phyloP scores from a whole-genome alignment of 2,888 invertebrate genomes.

The Drosophila greeni region DNA sequence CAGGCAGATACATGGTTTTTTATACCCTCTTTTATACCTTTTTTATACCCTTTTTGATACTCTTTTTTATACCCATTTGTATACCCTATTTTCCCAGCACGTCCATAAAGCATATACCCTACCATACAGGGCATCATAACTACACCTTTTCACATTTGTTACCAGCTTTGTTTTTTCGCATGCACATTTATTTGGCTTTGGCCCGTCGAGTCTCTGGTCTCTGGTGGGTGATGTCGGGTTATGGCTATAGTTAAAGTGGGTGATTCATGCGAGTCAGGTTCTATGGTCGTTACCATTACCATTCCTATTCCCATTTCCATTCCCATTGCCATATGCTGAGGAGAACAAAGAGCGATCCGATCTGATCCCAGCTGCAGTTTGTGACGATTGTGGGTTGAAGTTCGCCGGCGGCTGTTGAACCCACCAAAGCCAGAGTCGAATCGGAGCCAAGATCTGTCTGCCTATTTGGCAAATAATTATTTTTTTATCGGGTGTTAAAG shows the following conservation, averaged over 20 bases:
- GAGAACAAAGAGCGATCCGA: slow-evolving; percentile 36
- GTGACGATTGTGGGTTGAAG: slow-evolving; percentile 60
- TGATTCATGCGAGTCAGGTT: slow-evolving; percentile 40
- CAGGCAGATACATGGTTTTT: too few species aligned
- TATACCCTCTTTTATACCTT: too few species aligned
- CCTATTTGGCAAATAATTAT: slow-evolving; percentile 21
- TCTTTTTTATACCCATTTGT: too few species aligned
- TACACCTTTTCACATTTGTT: slow-evolving; percentile 16
- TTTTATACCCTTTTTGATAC: too few species aligned
- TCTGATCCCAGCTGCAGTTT: slow-evolving; percentile 23
- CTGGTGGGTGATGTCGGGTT: slow-evolving; percentile 17
- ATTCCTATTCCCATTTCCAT: slow-evolving; percentile 3
- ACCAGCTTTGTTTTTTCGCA: slow-evolving; percentile 32
- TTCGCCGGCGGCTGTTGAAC: slow-evolving; percentile 63
- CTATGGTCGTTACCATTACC: slow-evolving; percentile 7
- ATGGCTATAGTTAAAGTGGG: slow-evolving; percentile 20
- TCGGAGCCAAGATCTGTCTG: slow-evolving; percentile 34
- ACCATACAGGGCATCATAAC: slow-evolving; percentile 17
- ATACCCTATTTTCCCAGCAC: background rate
- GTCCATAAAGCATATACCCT: background rate
- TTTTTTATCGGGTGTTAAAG: slow-evolving; percentile 29
- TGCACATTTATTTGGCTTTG: slow-evolving; percentile 42
- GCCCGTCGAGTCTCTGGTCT: slow-evolving; percentile 27
- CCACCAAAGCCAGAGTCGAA: slow-evolving; percentile 8
- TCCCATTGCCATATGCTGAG: slow-evolving; percentile 9